Base-by-base conservation (phyloP, 2,888 invertebrate genomes). In the Didymodactylos carnosus region DNA sequence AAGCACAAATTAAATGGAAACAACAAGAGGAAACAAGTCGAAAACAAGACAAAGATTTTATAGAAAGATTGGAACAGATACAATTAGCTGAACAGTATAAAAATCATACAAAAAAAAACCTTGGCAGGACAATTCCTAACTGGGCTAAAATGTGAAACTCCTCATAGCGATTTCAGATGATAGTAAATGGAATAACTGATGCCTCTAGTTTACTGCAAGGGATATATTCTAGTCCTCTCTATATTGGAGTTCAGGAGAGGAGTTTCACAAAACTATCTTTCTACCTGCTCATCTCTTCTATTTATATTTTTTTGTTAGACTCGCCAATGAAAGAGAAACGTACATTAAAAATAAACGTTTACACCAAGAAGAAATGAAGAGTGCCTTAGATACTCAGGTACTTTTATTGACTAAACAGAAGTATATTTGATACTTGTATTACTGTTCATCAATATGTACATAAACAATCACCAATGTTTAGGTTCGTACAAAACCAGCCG, bases 1-100 rank as follows among this genome's bases (percentile, higher is more conserved):
- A 76, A 25, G 78, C 78, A 76, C 83, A 83, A 79, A 82, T 82
- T 76, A 71, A 72, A 16, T 41, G 69, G 27, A 76, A 76, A 62
- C 51, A 77, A 35, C 80, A 81, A 25, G 78, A 83, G 14, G 77
- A 76, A 25, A 78, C 78, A 76, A 82, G 83, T 79, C 82, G 81
- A 77, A 72, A 70, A 49, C 73, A 72, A 49, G 76, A 76, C 41
- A 81, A 81, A 73, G 80, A 81, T 19, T 82, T 82, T 76, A 75
- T 82, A 27, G 83, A 81, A 73, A 78, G 82, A 74, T 76, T 83
- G 51, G 83, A 83, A 77, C 83, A 83, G 77, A 80, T 82, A 11
- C 82, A 83, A 75, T 77, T 83, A 51, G 82, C 83, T 41, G 83
- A 83, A 75, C 83, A 83, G 82, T 82, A 78, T 79, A 81, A 79